These are phyloP conservation scores for Laupala kohalensis DNA, from an alignment of 1,140 invertebrate genomes.

Conservation along the genomic window DNA sequence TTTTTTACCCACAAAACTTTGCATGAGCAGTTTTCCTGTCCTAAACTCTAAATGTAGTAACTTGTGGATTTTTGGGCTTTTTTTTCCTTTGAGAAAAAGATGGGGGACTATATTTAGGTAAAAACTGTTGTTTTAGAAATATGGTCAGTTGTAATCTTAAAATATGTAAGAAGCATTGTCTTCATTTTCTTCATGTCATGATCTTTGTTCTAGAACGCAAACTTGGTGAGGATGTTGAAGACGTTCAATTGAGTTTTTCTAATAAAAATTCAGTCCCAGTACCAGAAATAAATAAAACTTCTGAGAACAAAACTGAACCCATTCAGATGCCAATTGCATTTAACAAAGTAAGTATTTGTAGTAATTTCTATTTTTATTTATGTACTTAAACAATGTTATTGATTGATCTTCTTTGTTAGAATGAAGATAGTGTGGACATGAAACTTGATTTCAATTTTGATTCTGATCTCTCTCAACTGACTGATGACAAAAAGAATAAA, in stretches of 20 bases:
- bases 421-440: slow-evolving; percentile 71
- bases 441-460: slow-evolving; percentile 84
- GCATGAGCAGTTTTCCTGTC: no score
- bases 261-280: slow-evolving; percentile 6
- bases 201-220: slow-evolving; percentile 18
- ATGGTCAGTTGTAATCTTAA: no score
- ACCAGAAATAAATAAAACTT: slow-evolving; percentile 5
- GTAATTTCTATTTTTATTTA: background rate
- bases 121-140: no score
- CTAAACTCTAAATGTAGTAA: no score
- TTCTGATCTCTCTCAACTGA: slow-evolving; percentile 58
- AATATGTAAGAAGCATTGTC: background rate
- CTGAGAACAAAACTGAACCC: slow-evolving; percentile 30
- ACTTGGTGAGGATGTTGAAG: slow-evolving; percentile 26
- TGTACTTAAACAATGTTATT: background rate
- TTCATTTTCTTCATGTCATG: background rate
- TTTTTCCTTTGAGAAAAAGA: no score
- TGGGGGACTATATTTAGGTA: no score
- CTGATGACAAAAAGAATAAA: slow-evolving; percentile 54
- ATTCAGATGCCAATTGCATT: slow-evolving; percentile 46
- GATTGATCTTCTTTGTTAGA: slow-evolving; percentile 6
- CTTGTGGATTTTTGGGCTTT: no score
- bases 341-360: slow-evolving; percentile 30
- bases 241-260: slow-evolving; percentile 21
- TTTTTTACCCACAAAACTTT: no score